Conservation (phyloP, 2,113 vertebrate species). For the Dasyornis broadbenti region DNA sequence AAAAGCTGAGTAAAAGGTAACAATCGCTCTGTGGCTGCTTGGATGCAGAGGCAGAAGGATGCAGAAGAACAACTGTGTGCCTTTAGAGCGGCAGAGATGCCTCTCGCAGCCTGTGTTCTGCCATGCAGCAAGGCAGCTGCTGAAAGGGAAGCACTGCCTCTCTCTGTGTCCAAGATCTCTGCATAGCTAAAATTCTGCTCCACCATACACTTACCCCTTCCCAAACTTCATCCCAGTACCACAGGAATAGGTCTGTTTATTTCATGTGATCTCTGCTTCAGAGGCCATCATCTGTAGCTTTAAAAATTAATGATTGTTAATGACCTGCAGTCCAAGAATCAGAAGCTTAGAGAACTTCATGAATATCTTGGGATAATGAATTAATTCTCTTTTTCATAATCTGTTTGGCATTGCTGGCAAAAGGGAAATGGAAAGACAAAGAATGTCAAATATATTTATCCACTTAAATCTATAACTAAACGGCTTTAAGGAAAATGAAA, state of each 20-base stretch:
- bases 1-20: neutral
- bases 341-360: neutral
- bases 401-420: neutral
- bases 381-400: slow-evolving; percentile 31
- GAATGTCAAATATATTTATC: neutral
- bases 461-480: neutral
- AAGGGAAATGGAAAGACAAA: neutral
- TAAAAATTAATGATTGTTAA: slow-evolving; percentile 56
- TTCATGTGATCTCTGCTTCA: neutral
- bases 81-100: neutral
- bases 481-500: neutral
- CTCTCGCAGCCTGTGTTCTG: neutral
- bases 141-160: neutral
- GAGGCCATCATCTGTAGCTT: neutral
- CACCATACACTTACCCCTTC: neutral
- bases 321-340: slow-evolving; percentile 8
- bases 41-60: neutral
- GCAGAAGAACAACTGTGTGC: neutral
- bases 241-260: neutral
- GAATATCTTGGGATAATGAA: slow-evolving; percentile 25
- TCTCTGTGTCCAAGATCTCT: neutral
- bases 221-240: neutral
- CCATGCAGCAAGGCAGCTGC: neutral
- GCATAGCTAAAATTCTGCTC: neutral
- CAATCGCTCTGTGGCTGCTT: neutral